Conservation (phyloP, 2,888 invertebrate species). For the Drosophila sordidula region DNA sequence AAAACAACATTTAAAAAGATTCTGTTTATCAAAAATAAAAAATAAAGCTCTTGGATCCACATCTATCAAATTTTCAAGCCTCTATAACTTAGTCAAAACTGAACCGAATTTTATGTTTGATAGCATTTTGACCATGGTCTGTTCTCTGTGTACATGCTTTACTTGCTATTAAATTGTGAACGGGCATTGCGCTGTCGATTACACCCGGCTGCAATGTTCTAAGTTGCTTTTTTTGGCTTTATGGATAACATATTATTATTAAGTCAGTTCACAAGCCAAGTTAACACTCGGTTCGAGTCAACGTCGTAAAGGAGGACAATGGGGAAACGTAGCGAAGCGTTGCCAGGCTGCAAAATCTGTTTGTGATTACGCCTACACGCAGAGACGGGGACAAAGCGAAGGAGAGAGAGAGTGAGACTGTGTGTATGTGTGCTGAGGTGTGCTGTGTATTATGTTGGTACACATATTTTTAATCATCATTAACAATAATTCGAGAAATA, state of each 20-base stretch:
- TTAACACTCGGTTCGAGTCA: constrained; percentile 37
- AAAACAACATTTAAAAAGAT: too few species aligned
- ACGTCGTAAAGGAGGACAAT: constrained; percentile 38
- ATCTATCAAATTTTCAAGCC: too few species aligned
- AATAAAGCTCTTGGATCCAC: too few species aligned
- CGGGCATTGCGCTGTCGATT: too few species aligned
- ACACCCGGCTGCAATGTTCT: too few species aligned
- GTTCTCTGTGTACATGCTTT: too few species aligned
- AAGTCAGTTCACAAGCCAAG: constrained; percentile 44
- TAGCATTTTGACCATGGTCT: too few species aligned
- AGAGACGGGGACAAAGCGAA: not conserved
- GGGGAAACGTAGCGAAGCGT: constrained; percentile 39
- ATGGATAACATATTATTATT: constrained; percentile 34
- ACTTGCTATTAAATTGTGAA: too few species aligned
- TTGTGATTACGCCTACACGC: constrained; percentile 36
- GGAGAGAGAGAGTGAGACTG: not conserved
- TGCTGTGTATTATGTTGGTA: constrained; percentile 64
- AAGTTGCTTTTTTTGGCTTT: too few species aligned
- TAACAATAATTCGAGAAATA: constrained; percentile 84
- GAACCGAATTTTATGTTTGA: too few species aligned
- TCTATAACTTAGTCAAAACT: too few species aligned
- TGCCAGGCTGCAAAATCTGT: constrained; percentile 47
- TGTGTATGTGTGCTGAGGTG: constrained; percentile 54
- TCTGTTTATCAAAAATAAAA: too few species aligned
- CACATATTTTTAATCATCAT: constrained; percentile 83